phyloP scores from a whole-genome alignment of 2,113 vertebrate species.

The Tychaedon coryphoeus region DNA sequence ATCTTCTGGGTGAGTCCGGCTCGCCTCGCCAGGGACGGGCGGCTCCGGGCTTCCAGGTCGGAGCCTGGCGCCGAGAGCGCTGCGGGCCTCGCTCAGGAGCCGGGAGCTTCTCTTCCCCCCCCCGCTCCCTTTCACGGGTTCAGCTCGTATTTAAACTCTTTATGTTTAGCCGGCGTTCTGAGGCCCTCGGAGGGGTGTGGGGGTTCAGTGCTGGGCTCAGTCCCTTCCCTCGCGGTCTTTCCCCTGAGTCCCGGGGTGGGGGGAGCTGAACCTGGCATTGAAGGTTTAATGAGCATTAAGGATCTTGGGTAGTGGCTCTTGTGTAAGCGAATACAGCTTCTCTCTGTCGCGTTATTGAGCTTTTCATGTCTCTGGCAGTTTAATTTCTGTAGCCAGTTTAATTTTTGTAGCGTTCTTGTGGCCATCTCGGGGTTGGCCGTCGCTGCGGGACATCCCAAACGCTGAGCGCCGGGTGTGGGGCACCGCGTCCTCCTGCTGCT shows the following conservation, averaged over 20 bases:
- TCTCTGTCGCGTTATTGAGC: neutral
- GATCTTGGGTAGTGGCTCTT: neutral
- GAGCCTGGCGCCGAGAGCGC: neutral
- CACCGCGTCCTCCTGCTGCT: accelerated
- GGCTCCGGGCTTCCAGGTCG: neutral
- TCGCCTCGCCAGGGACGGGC: neutral
- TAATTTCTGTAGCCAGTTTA: neutral
- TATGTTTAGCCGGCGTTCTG: neutral
- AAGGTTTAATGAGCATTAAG: neutral
- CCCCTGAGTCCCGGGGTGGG: no score
- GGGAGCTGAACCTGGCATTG: neutral
- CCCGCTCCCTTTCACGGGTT: no score
- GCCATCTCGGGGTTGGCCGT: neutral
- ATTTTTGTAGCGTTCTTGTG: neutral
- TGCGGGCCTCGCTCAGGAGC: neutral
- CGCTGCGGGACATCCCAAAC: accelerated
- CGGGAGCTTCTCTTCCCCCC: neutral
- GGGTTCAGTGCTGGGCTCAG: neutral
- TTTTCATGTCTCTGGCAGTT: neutral
- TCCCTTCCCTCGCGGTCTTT: neutral
- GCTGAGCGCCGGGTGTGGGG: accelerated
- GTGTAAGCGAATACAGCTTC: neutral
- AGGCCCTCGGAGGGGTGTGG: no score
- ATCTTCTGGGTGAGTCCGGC: conserved; percentile 88
- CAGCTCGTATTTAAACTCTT: neutral